Percentiles rank a stretch among this genome's conserved stretches.
phyloP scores from a whole-genome alignment of 2,888 invertebrate genomes.

The Ectropis crepuscularia region DNA sequence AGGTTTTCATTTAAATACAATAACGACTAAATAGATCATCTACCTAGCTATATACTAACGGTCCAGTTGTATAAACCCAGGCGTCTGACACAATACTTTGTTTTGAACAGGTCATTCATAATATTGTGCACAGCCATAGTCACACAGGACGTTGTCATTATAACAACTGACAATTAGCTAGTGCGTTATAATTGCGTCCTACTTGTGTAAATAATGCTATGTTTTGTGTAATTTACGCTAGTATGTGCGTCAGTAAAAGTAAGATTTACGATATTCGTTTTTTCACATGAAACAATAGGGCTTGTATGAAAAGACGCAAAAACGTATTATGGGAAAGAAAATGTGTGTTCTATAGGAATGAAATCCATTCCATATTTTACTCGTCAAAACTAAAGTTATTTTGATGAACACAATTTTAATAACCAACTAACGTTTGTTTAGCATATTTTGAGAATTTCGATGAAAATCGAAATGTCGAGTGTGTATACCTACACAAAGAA shows the following conservation, averaged over 20 bases:
- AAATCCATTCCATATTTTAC: no score
- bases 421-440: no score
- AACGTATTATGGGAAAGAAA: neutral
- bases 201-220: conserved; percentile 42
- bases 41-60: neutral
- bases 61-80: neutral
- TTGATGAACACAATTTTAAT: no score
- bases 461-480: no score
- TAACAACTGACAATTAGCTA: conserved; percentile 13
- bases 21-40: no score
- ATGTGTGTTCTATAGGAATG: no score
- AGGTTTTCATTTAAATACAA: no score
- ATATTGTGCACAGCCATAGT: neutral
- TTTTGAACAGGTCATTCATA: conserved; percentile 3
- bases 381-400: no score
- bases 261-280: neutral
- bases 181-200: conserved; percentile 11
- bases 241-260: neutral
- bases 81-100: conserved; percentile 5
- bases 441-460: no score
- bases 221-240: neutral
- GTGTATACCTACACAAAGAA: no score
- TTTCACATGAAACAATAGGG: no score
- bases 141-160: conserved; percentile 10
- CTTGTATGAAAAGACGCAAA: neutral